Evolutionary conservation across 2,888 invertebrate species (phyloP), one percentile per base, ranked within the genome.

Genomic region (Halocaridina rubra): DNA sequence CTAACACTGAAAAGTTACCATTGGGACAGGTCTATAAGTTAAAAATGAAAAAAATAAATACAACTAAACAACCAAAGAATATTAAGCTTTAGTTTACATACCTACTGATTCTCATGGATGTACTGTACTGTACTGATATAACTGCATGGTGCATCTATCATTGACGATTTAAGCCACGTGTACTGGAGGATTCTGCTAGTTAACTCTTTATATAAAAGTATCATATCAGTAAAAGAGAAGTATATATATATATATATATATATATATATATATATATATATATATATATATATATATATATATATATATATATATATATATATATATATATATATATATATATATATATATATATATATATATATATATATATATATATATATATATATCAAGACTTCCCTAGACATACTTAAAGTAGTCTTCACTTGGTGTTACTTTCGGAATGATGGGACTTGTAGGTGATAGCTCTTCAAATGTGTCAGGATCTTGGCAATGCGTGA

Each of bases 361-460:
- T 67, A 29, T 67, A 29, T 67, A 29, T 67, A 29, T 67, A 27
- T 67, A 29, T 24, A 29, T 67, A 29, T 67, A 29, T 67, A 3
- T 29, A 3, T 67, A 3, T 67, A 5, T 67, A 3, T 29, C n/a
- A n/a, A n/a, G n/a, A n/a, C n/a, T n/a, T n/a, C n/a, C n/a, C n/a
- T n/a, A n/a, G n/a, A 53, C 64, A 16, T 19, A 75, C 71, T 24
- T 79, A 53, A 77, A 86, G 16, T 77, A 80, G 19, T 76, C 74
- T 30, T 57, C 59, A 22, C 67, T 74, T 22, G 79, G 53, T 10
- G 46, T 39, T 3, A 81, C 64, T 33, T 61, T 81, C 10, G 64
- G 7, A n/a, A 81, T 10, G 16, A 33, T 29, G 0, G 27, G 22
- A 8, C 64, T 39, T 19, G 61, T 64, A 19, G 8, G 1, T 2